Evolutionary conservation across 1,140 invertebrate species (phyloP), one percentile per base, ranked within the genome.

Genomic region (Brachystomella parvula): DNA sequence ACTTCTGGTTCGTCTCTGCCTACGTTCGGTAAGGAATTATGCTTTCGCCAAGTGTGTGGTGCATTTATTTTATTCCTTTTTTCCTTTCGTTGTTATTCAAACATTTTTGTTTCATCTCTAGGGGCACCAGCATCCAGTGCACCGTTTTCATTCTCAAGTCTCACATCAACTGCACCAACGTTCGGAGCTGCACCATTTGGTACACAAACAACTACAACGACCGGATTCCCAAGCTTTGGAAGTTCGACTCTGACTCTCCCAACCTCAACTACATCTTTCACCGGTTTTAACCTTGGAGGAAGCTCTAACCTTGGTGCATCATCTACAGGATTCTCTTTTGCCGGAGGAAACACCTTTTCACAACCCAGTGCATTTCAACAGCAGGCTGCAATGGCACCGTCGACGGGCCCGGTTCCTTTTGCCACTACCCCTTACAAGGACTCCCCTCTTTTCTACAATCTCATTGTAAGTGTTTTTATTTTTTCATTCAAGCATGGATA

Each of bases 341-440:
- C 26, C 26, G 24, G 1, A 28, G 12, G 56, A 39, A 69, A 63
- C 39, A 6, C 49, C 3, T 44, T 68, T 35, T 31, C n/a, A 33
- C 58, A 44, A 21, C 24, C 57, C 2, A 65, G 65, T 29, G 30
- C 30, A 56, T 70, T 61, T 53, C 58, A 44, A n/a, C 58, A 35
- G 17, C 56, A 28, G 15, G 29, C 30, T n/a, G n/a, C n/a, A n/a
- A n/a, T n/a, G 2, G 12, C 24, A 12, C 39, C 62, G 1, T n/a
- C 85, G 87, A 70, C 87, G 87, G 75, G 83, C 88, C 58, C 75
- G 86, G 53, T 64, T 3, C 82, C 85, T 9, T 78, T 89, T 9
- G 83, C 86, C 2, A 83, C 84, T 1, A 85, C 86, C 9, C 88
- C 88, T 1, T 91, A 87, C 73, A 88, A 88, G n/a, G 87, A 89